Conservation (phyloP, 2,113 vertebrate species). For the Tapirus terrestris region DNA sequence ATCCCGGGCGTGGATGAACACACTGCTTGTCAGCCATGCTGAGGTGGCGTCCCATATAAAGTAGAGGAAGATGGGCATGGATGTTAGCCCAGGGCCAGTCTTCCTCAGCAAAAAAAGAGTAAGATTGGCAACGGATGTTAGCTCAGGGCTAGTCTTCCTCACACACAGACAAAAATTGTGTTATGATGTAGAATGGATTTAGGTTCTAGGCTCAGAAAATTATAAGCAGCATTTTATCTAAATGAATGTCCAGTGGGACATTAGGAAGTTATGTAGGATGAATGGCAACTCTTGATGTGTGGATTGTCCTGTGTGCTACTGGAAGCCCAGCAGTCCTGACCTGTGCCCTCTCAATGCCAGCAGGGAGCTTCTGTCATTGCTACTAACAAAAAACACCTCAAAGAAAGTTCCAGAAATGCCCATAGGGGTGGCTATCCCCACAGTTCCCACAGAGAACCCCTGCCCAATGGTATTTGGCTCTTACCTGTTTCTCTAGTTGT, state of each 20-base stretch:
- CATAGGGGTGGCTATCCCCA: not conserved
- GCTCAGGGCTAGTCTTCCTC: too few species aligned
- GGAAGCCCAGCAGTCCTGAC: too few species aligned
- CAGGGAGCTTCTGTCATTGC: not conserved
- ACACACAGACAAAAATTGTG: not conserved
- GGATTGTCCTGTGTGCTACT: not conserved
- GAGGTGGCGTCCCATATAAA: too few species aligned
- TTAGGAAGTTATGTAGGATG: not conserved
- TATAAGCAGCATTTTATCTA: not conserved
- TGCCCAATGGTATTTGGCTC: not conserved
- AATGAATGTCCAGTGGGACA: not conserved
- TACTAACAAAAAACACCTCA: not conserved
- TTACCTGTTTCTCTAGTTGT: not conserved
- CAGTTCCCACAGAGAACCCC: rapidly evolving
- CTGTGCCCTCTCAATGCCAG: not conserved
- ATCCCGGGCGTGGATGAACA: too few species aligned
- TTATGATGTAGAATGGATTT: not conserved
- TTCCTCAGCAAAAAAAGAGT: too few species aligned
- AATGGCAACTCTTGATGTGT: not conserved
- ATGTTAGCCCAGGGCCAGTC: too few species aligned
- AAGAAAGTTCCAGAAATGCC: not conserved
- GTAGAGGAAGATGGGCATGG: too few species aligned
- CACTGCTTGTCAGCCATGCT: too few species aligned
- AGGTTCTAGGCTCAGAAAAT: not conserved
- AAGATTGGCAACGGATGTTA: too few species aligned